Base-by-base conservation (phyloP, 2,888 invertebrate species). In the Cheilosia impressa region DNA sequence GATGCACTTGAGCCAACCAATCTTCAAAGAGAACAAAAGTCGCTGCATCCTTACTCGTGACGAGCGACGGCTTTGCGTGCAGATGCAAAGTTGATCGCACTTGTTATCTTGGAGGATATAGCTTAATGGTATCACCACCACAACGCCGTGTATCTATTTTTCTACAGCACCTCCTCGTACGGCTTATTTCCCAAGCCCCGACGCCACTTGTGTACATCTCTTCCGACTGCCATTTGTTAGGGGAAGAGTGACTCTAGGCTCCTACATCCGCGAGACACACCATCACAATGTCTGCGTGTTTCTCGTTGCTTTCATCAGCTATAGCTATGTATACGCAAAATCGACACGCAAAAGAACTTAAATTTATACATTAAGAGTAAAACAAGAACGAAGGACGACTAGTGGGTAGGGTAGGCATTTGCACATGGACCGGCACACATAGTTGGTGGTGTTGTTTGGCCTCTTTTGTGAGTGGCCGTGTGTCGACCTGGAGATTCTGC, bases 21-120 rank as follows among this genome's bases (percentile, higher is more conserved):
- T 45, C 45, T 50, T n/a, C 2, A 22, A 7, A 43, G 24, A 57
- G 45, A 69, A 57, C 57, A 47, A 45, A 38, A 68, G 45, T 45
- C 45, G 22, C 45, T 57, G 22, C 57, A 68, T 68, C 55, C 31
- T 53, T 24, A 45, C 2, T 4, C 24, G 57, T 62, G 66, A 73
- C 57, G 43, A 75, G 62, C 63, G n/a, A n/a, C n/a, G n/a, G 68
- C 38, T 41, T 58, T 63, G 75, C 68, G 66, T 73, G 62, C 55
- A 62, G 45, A 68, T 66, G 80, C 55, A 73, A 69, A 75, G 80
- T 75, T 69, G 80, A 80, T 80, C 68, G 75, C 68, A 75, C 75
- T 81, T 80, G 62, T 63, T 75, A 69, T 75, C 75, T 68, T 62
- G 73, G 53, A 55, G 68, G 13, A 24, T 62, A 24, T 62, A 60